phyloP scores from a whole-genome alignment of 2,888 invertebrate species.

The Hylaea fasciaria region DNA sequence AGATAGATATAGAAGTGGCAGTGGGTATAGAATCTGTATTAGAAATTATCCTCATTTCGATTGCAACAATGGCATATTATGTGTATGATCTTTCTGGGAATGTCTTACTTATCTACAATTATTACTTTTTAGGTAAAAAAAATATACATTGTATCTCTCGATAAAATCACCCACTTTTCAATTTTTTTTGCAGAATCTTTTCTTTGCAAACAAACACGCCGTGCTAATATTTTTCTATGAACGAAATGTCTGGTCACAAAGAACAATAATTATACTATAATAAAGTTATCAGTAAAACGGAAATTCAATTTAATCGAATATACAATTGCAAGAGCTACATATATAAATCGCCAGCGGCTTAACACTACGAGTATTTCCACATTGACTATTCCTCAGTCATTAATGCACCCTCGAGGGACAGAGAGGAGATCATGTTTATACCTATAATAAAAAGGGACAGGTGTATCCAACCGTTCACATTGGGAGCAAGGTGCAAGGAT shows the following conservation, averaged over 20 bases:
- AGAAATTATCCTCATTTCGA: conserved; percentile 24
- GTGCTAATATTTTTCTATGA: no score
- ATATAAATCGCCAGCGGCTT: conserved; percentile 49
- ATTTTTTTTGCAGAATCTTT: no score
- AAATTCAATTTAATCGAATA: conserved; percentile 3
- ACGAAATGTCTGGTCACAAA: no score
- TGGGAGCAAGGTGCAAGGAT: conserved; percentile 79
- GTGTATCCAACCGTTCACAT: conserved; percentile 55
- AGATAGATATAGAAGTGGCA: conserved; percentile 36
- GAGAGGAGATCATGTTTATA: conserved; percentile 48
- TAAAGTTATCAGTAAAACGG: neutral
- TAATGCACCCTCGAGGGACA: conserved; percentile 45
- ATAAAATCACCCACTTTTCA: no score
- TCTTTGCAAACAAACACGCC: no score
- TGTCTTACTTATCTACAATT: no score
- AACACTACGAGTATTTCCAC: conserved; percentile 44
- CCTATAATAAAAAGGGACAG: conserved; percentile 62
- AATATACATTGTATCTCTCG: no score
- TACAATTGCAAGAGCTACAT: conserved; percentile 12
- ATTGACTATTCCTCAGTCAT: conserved; percentile 43
- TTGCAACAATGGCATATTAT: conserved; percentile 4
- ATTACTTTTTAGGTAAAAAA: no score
- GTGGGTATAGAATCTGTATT: conserved; percentile 32
- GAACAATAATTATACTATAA: no score
- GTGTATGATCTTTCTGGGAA: neutral